phyloP scores from a whole-genome alignment of 2,797 vertebrate species.

The Pseudochaenichthys georgianus region DNA sequence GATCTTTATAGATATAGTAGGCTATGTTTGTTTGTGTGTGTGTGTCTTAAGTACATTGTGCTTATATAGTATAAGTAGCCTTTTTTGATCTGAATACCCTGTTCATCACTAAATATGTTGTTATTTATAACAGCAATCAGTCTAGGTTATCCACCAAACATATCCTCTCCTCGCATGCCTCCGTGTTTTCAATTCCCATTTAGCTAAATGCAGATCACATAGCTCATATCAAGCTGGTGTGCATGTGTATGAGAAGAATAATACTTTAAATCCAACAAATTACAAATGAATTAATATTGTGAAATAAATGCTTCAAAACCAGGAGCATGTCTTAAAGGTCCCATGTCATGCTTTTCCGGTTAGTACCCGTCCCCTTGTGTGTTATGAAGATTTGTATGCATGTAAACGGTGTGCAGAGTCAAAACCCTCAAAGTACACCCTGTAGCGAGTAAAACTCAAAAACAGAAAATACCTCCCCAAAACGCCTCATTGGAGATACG shows the following conservation, averaged over 20 bases:
- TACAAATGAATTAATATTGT: background rate
- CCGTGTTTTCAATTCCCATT: background rate
- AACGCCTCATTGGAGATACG: no score
- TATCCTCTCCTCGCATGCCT: background rate
- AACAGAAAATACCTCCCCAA: no score
- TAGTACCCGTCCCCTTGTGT: no score
- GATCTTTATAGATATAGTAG: background rate
- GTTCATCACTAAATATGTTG: slow-evolving; percentile 50
- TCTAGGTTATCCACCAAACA: background rate
- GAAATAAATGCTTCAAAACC: background rate
- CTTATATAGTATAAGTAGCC: background rate
- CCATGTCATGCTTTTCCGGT: no score
- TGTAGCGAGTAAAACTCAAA: no score
- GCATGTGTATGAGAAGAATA: background rate
- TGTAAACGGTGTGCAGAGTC: no score
- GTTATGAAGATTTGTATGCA: no score
- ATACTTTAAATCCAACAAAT: background rate
- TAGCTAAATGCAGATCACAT: slow-evolving; percentile 3
- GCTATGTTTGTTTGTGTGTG: no score
- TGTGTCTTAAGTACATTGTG: no score
- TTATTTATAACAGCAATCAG: background rate
- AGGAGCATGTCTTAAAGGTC: slow-evolving; percentile 1
- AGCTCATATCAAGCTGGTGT: background rate
- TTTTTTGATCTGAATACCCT: background rate
- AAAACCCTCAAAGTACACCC: no score